phyloP scores from a whole-genome alignment of 2,797 vertebrate species.

The Neosalanx taihuensis region DNA sequence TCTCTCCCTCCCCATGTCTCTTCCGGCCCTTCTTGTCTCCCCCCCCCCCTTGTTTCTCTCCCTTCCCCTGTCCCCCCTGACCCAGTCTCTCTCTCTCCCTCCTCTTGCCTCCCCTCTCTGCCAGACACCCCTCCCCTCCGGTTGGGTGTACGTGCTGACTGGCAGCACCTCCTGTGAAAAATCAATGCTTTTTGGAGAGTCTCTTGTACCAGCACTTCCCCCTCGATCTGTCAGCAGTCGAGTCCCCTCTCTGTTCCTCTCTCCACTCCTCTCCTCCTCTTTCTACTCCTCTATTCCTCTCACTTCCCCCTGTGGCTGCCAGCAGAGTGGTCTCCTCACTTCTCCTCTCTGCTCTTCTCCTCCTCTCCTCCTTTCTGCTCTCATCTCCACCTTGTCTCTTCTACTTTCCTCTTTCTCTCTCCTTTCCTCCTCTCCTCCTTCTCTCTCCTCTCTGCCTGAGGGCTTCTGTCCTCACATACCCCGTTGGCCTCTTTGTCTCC shows the following conservation, averaged over 20 bases:
- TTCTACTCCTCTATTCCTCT: too few species aligned
- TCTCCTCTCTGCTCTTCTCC: too few species aligned
- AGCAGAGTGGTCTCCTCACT: too few species aligned
- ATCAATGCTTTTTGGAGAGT: constrained; percentile 67
- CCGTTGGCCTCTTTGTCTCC: constrained; percentile 4
- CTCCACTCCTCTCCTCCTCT: too few species aligned
- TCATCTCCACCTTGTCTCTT: constrained; percentile 42
- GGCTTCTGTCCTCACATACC: constrained; percentile 44
- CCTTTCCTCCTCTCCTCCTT: neutral
- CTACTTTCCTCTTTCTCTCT: too few species aligned
- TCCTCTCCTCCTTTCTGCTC: too few species aligned
- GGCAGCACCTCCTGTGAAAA: constrained; percentile 60
- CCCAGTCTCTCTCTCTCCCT: constrained; percentile 30
- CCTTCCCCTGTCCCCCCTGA: constrained; percentile 26
- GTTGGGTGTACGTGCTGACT: constrained; percentile 68
- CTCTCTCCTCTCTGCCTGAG: constrained; percentile 29
- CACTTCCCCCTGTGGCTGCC: too few species aligned
- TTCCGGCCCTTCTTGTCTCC: constrained; percentile 28
- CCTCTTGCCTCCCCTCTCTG: constrained; percentile 32
- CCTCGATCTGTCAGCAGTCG: too few species aligned
- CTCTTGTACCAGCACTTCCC: constrained; percentile 44
- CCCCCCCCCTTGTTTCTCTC: constrained; percentile 34
- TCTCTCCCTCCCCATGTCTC: too few species aligned
- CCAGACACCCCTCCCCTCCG: constrained; percentile 39
- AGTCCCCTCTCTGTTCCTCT: too few species aligned